Conservation (phyloP, 2,888 invertebrate genomes). For the Heteromurus nitidus region DNA sequence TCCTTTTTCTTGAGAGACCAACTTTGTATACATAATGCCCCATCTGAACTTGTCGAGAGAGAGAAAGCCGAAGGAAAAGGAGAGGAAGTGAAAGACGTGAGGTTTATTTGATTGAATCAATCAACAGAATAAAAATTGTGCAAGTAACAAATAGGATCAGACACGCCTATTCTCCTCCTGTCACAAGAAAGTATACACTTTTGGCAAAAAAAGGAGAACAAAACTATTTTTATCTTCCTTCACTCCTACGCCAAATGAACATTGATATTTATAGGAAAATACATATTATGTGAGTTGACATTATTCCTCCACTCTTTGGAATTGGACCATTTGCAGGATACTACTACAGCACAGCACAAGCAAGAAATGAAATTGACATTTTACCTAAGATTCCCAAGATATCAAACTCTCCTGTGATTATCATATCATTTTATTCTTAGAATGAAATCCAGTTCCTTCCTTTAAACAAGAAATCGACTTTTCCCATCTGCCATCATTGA, state of each 20-base stretch:
- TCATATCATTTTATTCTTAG: no score
- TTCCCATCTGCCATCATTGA: no score
- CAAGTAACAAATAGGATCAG: neutral
- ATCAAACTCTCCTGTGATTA: no score
- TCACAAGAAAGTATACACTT: neutral
- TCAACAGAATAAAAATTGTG: conserved; percentile 21
- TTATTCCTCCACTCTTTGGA: neutral
- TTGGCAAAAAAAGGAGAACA: no score
- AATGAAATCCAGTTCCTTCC: no score
- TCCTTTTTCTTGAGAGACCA: no score
- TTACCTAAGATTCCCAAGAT: no score
- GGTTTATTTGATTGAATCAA: conserved; percentile 32
- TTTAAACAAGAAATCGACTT: no score
- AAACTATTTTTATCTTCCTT: neutral
- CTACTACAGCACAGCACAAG: neutral
- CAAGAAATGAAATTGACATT: neutral
- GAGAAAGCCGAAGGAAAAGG: conserved; percentile 15
- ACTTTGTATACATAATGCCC: conserved; percentile 35
- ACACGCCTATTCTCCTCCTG: neutral
- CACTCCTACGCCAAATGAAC: neutral
- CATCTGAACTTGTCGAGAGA: neutral
- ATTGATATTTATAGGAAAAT: neutral
- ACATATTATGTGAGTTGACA: neutral
- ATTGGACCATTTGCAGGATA: neutral
- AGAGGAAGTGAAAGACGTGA: conserved; percentile 21